Evolutionary conservation across 1,140 invertebrate genomes (phyloP), one percentile per base, ranked within the genome.

Genomic region (Mercenaria mercenaria): DNA sequence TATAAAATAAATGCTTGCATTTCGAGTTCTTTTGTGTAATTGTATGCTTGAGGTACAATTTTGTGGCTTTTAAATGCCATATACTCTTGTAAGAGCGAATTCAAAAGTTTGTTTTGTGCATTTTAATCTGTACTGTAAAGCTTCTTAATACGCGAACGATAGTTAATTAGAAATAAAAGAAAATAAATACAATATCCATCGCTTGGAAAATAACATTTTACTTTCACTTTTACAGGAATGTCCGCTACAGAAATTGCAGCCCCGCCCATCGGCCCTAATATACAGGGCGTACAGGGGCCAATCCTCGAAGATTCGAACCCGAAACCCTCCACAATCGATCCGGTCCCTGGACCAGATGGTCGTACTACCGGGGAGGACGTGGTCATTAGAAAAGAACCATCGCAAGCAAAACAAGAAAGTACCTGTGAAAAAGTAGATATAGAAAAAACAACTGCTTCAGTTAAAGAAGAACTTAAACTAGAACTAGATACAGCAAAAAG

Each of bases 141-240:
- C n/a, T n/a, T n/a, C n/a, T n/a, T n/a, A n/a, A n/a, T n/a, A n/a
- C n/a, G n/a, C n/a, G n/a, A n/a, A n/a, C n/a, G n/a, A n/a, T n/a
- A n/a, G n/a, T n/a, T n/a, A n/a, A n/a, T n/a, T n/a, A n/a, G n/a
- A n/a, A n/a, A n/a, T n/a, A n/a, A n/a, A n/a, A n/a, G n/a, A n/a
- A n/a, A n/a, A n/a, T n/a, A n/a, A n/a, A n/a, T n/a, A n/a, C n/a
- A n/a, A n/a, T n/a, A n/a, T n/a, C n/a, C n/a, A n/a, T n/a, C n/a
- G n/a, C n/a, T n/a, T n/a, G n/a, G n/a, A n/a, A n/a, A n/a, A n/a
- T n/a, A n/a, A n/a, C n/a, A n/a, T n/a, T n/a, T n/a, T n/a, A n/a
- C n/a, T n/a, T n/a, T 47, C 6, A 47, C 15, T 47, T 47, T 47
- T 47, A 13, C 52, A 87, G 85, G 72, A 26, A 87, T 87, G 85